These are phyloP conservation scores for Caenorhabditis panamensis DNA, from an alignment of 2,888 invertebrate species.

Conservation along the genomic window DNA sequence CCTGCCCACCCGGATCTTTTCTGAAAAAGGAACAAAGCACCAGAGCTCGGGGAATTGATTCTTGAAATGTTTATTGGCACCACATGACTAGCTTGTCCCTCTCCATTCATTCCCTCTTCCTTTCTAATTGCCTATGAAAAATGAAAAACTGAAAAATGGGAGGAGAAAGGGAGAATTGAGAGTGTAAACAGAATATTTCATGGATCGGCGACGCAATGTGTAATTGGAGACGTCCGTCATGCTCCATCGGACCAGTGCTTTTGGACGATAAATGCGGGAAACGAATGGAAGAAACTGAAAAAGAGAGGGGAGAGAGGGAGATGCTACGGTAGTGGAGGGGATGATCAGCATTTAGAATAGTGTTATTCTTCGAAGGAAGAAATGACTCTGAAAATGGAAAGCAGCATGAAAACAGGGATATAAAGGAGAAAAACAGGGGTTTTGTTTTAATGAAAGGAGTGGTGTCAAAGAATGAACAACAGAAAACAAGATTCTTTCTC, in stretches of 20 bases:
- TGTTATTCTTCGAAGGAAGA: background rate
- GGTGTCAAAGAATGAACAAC: background rate
- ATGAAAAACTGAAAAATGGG: conserved; percentile 38
- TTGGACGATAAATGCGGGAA: conserved; percentile 40
- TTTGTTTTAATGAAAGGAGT: background rate
- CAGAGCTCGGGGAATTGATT: too few species aligned
- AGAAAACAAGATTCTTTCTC: too few species aligned
- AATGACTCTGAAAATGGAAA: too few species aligned
- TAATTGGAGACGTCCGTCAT: conserved; percentile 54
- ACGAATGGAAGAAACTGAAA: background rate
- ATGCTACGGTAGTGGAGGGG: background rate
- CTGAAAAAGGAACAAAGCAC: background rate
- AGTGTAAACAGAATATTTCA: conserved; percentile 59
- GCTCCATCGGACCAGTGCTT: conserved; percentile 22
- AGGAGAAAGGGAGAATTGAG: conserved; percentile 12
- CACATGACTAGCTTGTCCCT: conserved; percentile 29
- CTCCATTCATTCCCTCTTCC: conserved; percentile 5
- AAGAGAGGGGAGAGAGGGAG: conserved; percentile 1
- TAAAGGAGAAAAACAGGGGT: background rate
- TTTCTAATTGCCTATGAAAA: conserved; percentile 55
- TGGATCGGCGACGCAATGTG: conserved; percentile 49
- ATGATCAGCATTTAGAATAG: conserved; percentile 1
- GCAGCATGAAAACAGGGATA: background rate
- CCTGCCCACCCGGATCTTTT: background rate
- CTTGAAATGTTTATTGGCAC: conserved; percentile 25